Conservation (phyloP, 2,797 vertebrate genomes). For the Chloroceryle amazona region DNA sequence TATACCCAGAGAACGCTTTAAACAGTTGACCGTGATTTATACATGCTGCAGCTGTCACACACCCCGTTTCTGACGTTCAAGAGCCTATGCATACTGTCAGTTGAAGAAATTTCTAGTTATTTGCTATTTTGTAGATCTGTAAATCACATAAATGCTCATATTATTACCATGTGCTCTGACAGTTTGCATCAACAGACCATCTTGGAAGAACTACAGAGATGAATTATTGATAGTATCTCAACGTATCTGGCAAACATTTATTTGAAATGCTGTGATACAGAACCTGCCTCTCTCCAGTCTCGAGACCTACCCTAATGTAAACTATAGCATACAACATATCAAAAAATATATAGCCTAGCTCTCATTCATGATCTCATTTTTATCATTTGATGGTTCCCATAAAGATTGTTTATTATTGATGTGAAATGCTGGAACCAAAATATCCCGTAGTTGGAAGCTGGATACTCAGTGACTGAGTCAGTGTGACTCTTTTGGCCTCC, state of each 20-base stretch:
- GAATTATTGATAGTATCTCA: slow-evolving; percentile 70
- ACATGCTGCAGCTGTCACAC: slow-evolving; percentile 18
- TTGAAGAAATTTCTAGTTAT: slow-evolving; percentile 70
- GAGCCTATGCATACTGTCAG: slow-evolving; percentile 34
- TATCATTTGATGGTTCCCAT: slow-evolving; percentile 41
- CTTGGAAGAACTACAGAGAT: slow-evolving; percentile 54
- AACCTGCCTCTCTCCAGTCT: slow-evolving; percentile 16
- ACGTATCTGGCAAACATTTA: slow-evolving; percentile 61
- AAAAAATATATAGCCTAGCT: slow-evolving; percentile 41
- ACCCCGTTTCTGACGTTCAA: slow-evolving; percentile 33
- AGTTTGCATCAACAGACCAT: slow-evolving; percentile 73
- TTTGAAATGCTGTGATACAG: slow-evolving; percentile 52
- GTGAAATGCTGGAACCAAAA: slow-evolving; percentile 62
- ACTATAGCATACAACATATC: slow-evolving; percentile 6
- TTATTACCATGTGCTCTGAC: slow-evolving; percentile 65
- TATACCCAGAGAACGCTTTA: slow-evolving; percentile 51
- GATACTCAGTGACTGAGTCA: slow-evolving; percentile 41
- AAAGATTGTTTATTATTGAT: slow-evolving; percentile 66
- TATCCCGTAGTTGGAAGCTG: slow-evolving; percentile 45
- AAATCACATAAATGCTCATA: slow-evolving; percentile 74
- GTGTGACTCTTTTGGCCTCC: slow-evolving; percentile 49
- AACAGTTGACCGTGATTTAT: slow-evolving; percentile 47
- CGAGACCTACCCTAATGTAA: slow-evolving; percentile 51
- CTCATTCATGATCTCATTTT: slow-evolving; percentile 53
- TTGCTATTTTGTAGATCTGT: slow-evolving; percentile 67